phyloP scores from a whole-genome alignment of 1,140 invertebrate species.

The Eumaeus atala region DNA sequence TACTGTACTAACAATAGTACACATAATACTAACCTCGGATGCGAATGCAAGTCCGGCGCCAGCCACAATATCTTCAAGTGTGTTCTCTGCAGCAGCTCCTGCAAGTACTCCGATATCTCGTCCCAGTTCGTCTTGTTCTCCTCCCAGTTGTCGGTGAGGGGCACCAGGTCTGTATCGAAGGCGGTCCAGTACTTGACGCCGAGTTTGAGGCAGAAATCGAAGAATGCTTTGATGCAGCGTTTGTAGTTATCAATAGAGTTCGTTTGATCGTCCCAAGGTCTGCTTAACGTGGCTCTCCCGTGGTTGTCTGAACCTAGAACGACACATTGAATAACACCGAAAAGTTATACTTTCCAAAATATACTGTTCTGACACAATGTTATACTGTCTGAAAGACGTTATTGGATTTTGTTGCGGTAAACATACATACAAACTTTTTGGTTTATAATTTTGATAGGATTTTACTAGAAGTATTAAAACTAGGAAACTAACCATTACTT shows the following conservation, averaged over 20 bases:
- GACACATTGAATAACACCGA: too few species aligned
- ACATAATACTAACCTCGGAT: conserved; percentile 66
- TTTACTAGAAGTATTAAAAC: too few species aligned
- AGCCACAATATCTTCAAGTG: conserved; percentile 79
- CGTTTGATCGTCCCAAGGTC: conserved; percentile 77
- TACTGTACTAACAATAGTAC: too few species aligned
- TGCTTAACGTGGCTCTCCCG: conserved; percentile 57
- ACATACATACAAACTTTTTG: too few species aligned
- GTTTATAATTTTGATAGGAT: too few species aligned
- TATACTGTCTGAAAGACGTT: too few species aligned
- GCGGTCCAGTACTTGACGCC: conserved; percentile 79
- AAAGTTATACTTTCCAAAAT: too few species aligned
- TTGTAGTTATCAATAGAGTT: conserved; percentile 77
- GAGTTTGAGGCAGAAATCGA: conserved; percentile 79
- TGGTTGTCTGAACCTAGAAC: conserved; percentile 71
- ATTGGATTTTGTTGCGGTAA: too few species aligned
- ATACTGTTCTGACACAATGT: too few species aligned
- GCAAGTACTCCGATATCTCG: conserved; percentile 75
- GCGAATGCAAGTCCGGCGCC: conserved; percentile 76
- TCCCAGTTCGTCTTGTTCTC: conserved; percentile 76
- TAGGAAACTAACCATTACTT: conserved; percentile 48
- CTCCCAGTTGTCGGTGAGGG: conserved; percentile 66
- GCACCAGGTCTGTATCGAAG: conserved; percentile 76
- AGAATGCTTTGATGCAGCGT: conserved; percentile 76
- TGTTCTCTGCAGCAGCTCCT: conserved; percentile 73